Evolutionary conservation across 2,888 invertebrate genomes (phyloP), one percentile per base, ranked within the genome.

Genomic region (Clusia tigrina): DNA sequence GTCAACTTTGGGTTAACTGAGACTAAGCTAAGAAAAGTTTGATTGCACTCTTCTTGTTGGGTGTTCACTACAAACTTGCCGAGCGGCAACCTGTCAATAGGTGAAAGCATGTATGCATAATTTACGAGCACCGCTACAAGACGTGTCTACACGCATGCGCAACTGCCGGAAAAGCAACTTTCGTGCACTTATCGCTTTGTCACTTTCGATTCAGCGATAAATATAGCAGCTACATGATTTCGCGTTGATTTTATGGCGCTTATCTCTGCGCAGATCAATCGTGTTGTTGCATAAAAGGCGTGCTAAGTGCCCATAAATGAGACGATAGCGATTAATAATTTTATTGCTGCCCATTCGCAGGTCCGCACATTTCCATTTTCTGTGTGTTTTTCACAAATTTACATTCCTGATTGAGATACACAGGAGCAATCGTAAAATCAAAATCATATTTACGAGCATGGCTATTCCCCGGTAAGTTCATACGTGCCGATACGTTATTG

Each of bases 61-160:
- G 26, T 37, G 2, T 38, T n/a, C n/a, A 42, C 22, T 55, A 42
- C 20, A 32, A 23, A 10, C n/a, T n/a, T n/a, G n/a, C 17, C n/a
- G 20, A 15, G 51, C 18, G n/a, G 12, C 3, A 42, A 42, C 42
- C 42, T 42, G 42, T 42, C 42, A 42, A 15, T 42, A n/a, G n/a
- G 42, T 42, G 42, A 42, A 42, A 42, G 42, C n/a, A 17, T n/a
- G n/a, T n/a, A n/a, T 9, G 32, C 32, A 32, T 32, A 32, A 32
- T 32, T 32, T 32, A 32, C 32, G 32, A 32, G 32, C 32, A 32
- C 6, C 32, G 12, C 32, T 32, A 5, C 12, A n/a, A 18, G 15
- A 48, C 54, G 54, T 59, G 53, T 59, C 54, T 42, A 59, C 59
- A 54, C 42, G 58, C 52, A 58, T 58, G 52, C 38, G 37, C 52